Evolutionary conservation across 2,113 vertebrate genomes (phyloP).

Genomic region (Agapornis roseicollis): DNA sequence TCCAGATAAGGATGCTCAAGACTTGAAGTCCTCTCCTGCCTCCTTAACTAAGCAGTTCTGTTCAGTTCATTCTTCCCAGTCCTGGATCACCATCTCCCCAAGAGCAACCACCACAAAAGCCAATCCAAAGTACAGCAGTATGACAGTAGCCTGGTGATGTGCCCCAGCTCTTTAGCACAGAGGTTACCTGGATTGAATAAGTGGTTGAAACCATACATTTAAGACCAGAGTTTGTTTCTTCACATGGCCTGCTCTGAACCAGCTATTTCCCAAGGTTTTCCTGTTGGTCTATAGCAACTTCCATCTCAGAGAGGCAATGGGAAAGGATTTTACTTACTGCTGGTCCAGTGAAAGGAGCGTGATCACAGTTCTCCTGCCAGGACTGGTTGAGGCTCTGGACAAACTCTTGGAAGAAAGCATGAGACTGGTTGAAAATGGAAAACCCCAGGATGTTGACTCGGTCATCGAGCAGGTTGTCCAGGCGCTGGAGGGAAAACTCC

Average conservation of each 20-base stretch:
- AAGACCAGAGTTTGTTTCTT: not conserved
- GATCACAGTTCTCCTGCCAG: constrained; percentile 99
- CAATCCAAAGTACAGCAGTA: not conserved
- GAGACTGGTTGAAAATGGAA: constrained; percentile 96
- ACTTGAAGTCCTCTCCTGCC: not conserved
- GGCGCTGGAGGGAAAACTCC: constrained; percentile 92
- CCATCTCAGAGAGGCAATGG: not conserved
- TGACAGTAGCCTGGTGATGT: not conserved
- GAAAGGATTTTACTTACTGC: constrained; percentile 79
- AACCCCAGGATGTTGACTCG: constrained; percentile 94
- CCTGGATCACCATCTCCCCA: not conserved
- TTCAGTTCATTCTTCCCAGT: not conserved
- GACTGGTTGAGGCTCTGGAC: constrained; percentile 94
- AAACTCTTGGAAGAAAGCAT: constrained; percentile 95
- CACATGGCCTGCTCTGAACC: not conserved
- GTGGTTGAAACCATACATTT: not conserved
- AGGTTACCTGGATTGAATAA: not conserved
- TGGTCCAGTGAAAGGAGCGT: constrained; percentile 90
- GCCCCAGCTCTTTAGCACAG: not conserved
- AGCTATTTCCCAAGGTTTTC: not conserved
- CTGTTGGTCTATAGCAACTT: fast-evolving
- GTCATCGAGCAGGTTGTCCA: constrained; percentile 87
- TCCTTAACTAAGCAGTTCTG: not conserved
- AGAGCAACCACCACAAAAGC: not conserved
- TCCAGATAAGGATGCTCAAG: not conserved